phyloP scores from a whole-genome alignment of 1,140 invertebrate genomes.

The Daktulosphaira vitifoliae region DNA sequence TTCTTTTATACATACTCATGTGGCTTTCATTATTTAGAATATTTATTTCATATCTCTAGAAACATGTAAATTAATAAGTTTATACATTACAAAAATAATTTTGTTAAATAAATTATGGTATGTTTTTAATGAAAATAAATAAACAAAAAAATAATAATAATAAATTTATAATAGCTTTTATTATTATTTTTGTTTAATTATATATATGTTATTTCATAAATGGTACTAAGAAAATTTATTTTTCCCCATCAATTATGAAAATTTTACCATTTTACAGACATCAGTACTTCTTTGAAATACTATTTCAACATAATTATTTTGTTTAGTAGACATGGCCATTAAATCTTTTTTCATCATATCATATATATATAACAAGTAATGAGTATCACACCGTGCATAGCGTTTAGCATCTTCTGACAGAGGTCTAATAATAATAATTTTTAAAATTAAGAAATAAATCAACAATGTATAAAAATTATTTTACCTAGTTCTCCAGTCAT shows the following conservation, averaged over 20 bases:
- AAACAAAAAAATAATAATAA: not conserved
- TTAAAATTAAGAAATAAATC: no score
- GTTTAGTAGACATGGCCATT: slow-evolving; percentile 57
- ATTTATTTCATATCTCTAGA: slow-evolving; percentile 73
- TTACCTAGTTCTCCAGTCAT: slow-evolving; percentile 89
- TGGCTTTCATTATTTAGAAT: slow-evolving; percentile 62
- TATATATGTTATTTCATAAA: no score
- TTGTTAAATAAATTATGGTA: no score
- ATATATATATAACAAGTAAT: slow-evolving; percentile 91
- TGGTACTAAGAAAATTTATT: no score
- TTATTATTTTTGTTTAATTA: no score
- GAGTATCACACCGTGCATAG: slow-evolving; percentile 92
- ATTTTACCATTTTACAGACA: slow-evolving; percentile 57
- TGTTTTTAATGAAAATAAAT: slow-evolving; percentile 6
- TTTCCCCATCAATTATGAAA: no score
- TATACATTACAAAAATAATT: no score
- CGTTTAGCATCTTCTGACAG: slow-evolving; percentile 70
- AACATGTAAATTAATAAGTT: no score
- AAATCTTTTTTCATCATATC: slow-evolving; percentile 71
- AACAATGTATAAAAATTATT: not conserved
- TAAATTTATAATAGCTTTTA: not conserved
- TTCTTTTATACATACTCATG: slow-evolving; percentile 64
- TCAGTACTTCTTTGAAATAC: slow-evolving; percentile 63
- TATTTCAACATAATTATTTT: slow-evolving; percentile 58
- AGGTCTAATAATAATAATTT: slow-evolving; percentile 52